These are phyloP conservation scores for Sycophila texana DNA, from an alignment of 2,888 invertebrate genomes.

Conservation along the genomic window DNA sequence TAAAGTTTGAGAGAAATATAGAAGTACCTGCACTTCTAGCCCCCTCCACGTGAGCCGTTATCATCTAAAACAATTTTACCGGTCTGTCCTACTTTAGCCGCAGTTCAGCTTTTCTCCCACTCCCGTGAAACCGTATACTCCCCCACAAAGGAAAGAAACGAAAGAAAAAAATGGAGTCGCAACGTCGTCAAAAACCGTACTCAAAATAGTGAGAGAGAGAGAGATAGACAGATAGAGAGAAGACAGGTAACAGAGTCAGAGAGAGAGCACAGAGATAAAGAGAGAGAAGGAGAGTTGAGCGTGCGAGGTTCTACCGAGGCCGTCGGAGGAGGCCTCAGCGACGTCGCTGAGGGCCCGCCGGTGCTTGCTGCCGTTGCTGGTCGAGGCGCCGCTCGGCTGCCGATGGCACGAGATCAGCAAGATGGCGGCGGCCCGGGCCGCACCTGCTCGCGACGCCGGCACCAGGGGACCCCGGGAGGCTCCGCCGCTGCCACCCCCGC, in stretches of 20 bases:
- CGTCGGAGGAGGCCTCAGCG: constrained; percentile 75
- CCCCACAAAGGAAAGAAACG: not conserved
- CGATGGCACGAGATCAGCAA: constrained; percentile 95
- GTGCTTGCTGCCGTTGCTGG: constrained; percentile 73
- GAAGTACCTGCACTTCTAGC: too few species aligned
- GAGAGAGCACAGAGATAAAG: constrained; percentile 60
- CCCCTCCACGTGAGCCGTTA: not conserved
- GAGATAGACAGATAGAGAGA: too few species aligned
- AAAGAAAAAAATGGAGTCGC: too few species aligned
- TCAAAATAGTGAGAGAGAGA: not conserved
- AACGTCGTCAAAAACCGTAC: too few species aligned
- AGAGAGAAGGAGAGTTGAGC: constrained; percentile 60
- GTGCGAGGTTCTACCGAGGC: constrained; percentile 71
- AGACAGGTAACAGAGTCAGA: constrained; percentile 51
- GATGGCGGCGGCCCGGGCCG: constrained; percentile 93
- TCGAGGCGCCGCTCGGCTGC: constrained; percentile 73
- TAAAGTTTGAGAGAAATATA: too few species aligned
- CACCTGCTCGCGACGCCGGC: constrained; percentile 91
- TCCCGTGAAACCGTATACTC: too few species aligned
- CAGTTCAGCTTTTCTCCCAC: not conserved
- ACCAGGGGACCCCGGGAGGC: constrained; percentile 81
- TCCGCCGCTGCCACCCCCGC: constrained; percentile 78
- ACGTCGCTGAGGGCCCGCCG: constrained; percentile 75
- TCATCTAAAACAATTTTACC: not conserved
- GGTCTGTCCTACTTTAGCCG: too few species aligned